phyloP scores from a whole-genome alignment of 2,797 vertebrate genomes.

The Anabas testudineus region DNA sequence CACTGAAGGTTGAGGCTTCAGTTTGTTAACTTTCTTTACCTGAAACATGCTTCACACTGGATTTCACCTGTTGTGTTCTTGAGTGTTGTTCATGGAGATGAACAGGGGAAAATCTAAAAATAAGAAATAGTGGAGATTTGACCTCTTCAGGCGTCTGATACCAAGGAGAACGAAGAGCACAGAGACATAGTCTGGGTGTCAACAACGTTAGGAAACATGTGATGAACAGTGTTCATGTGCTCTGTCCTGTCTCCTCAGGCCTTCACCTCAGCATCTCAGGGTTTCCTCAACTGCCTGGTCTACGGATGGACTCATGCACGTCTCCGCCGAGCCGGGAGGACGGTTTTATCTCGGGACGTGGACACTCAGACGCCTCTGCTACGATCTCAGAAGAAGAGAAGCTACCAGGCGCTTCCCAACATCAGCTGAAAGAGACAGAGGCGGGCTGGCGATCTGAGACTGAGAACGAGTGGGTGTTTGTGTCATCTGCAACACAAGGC shows the following conservation, averaged over 20 bases:
- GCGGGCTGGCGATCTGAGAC: not conserved
- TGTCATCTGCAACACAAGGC: constrained; percentile 19
- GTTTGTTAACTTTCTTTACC: too few species aligned
- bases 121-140: too few species aligned
- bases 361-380: constrained; percentile 93
- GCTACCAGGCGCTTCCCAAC: constrained; percentile 79
- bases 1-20: too few species aligned
- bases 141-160: too few species aligned
- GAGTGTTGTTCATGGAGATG: too few species aligned
- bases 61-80: too few species aligned
- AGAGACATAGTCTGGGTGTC: too few species aligned
- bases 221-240: not conserved
- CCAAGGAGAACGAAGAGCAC: too few species aligned
- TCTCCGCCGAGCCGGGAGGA: constrained; percentile 77
- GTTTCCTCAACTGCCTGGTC: constrained; percentile 89
- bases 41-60: too few species aligned
- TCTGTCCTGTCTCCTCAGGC: constrained; percentile 79
- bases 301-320: constrained; percentile 88
- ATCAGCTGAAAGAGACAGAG: constrained; percentile 32
- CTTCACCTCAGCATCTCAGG: constrained; percentile 90
- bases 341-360: constrained; percentile 74
- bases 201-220: too few species aligned
- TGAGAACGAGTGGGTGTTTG: constrained; percentile 11
- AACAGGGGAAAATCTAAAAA: too few species aligned
- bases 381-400: constrained; percentile 89